A percentile compares a stretch with the other conserved stretches of the same genome.
phyloP scores from a whole-genome alignment of 2,888 invertebrate genomes.

The Rhagophthalmus giganteus region DNA sequence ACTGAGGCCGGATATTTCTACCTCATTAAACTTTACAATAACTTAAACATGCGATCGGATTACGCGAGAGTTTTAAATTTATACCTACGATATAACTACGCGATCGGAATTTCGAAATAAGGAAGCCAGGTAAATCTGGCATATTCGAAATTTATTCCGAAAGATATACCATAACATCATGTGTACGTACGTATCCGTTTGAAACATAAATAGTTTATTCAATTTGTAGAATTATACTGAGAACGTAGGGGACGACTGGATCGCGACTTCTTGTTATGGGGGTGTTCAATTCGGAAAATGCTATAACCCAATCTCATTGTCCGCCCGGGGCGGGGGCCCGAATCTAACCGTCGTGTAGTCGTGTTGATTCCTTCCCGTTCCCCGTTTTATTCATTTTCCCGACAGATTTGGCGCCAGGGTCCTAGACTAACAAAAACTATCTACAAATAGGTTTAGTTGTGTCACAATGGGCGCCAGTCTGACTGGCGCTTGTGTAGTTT shows the following conservation, averaged over 20 bases:
- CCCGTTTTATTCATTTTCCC: conserved; percentile 35
- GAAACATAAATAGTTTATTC: conserved; percentile 17
- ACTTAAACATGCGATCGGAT: no score
- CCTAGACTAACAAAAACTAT: conserved; percentile 42
- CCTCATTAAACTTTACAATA: no score
- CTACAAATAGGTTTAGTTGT: conserved; percentile 41
- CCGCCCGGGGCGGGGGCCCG: conserved; percentile 21
- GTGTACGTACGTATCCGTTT: conserved; percentile 2
- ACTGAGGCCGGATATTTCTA: no score
- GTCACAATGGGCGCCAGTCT: conserved; percentile 37
- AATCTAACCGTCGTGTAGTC: conserved; percentile 26
- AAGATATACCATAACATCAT: no score
- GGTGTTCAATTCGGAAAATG: conserved; percentile 25
- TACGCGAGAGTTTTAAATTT: no score
- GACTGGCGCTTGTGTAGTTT: conserved; percentile 31
- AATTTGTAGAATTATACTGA: conserved; percentile 21
- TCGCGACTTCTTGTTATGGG: conserved; percentile 19
- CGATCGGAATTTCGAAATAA: no score
- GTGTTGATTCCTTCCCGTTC: conserved; percentile 26
- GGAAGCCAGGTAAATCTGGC: no score
- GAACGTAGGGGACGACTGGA: conserved; percentile 16
- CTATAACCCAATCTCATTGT: conserved; percentile 31
- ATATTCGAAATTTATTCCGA: no score
- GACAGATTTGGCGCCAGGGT: conserved; percentile 38
- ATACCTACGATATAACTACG: no score